Base-by-base conservation (phyloP, 2,888 invertebrate species). In the Dicranocentrus wangi region DNA sequence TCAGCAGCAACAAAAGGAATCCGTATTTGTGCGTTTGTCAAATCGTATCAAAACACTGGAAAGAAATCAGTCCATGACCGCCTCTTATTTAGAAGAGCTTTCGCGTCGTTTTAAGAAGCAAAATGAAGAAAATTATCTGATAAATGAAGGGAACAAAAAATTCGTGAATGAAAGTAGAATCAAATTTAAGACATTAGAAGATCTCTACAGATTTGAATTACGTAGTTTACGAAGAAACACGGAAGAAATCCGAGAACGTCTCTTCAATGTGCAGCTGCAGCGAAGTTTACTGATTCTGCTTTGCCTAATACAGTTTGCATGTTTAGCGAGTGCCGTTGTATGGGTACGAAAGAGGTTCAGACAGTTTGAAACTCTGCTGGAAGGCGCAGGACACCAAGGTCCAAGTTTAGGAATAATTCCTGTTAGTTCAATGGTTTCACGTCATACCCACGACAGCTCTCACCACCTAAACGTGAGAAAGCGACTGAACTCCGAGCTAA, bases 21-120 rank as follows among this genome's bases (percentile, higher is more conserved):
- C 97, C 8, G 95, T 98, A n/a, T 97, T 99, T 88, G 92, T 99
- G 88, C 91, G 98, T 85, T 91, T 99, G 79, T 96, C 96, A 80
- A 99, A 99, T 89, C 93, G 98, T 88, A 96, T 99, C 77, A 90
- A 95, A 93, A 93, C 95, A 68, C 91, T 99, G 86, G 99, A 99
- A 90, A 92, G 95, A 86, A 99, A 99, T 90, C 96, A 99, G 93
- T 97, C 98, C 15, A 91, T 99, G 51, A 98, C 97, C 85, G 95
- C 95, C 81, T 97, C 98, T 89, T 99, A 99, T 89, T 90, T 99
- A 85, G 98, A 98, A 89, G 98, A 99, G 88, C 90, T 99, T 86
- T 98, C 98, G 89, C 93, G 95, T 75, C 92, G 97, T 17, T 99
- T 98, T 90, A 97, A 97, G 88, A 96, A 95, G 87, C 98, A 98